Evolutionary conservation across 2,113 vertebrate genomes (phyloP).

Genomic region (Callaeas wilsoni): DNA sequence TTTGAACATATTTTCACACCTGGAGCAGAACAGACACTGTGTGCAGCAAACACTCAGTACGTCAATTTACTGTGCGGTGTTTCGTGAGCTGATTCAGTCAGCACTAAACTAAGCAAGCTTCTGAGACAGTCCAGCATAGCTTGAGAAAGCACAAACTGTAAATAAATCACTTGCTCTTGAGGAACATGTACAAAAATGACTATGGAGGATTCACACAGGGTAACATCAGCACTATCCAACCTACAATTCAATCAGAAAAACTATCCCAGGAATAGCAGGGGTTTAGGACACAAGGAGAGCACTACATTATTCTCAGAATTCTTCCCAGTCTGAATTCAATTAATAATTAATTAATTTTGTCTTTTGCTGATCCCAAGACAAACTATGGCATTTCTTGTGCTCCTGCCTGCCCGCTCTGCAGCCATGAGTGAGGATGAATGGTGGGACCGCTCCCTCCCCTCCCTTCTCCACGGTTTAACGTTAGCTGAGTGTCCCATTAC

Average conservation of each 20-base stretch:
- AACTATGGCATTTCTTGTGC: neutral
- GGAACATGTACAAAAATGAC: fast-evolving
- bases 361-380: neutral
- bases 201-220: neutral
- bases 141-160: neutral
- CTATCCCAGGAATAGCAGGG: neutral
- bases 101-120: neutral
- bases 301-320: neutral
- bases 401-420: neutral
- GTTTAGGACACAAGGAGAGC: neutral
- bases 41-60: neutral
- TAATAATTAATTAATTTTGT: neutral
- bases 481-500: neutral
- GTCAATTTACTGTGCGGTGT: neutral
- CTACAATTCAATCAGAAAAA: neutral
- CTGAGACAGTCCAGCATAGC: neutral
- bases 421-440: neutral
- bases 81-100: neutral
- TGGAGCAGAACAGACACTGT: neutral
- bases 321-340: neutral
- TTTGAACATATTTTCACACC: neutral
- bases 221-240: neutral
- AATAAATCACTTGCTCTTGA: neutral
- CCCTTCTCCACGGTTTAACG: fast-evolving
- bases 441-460: neutral